Conservation (phyloP, 2,888 invertebrate species). For the Choristoneura rosaceana region DNA sequence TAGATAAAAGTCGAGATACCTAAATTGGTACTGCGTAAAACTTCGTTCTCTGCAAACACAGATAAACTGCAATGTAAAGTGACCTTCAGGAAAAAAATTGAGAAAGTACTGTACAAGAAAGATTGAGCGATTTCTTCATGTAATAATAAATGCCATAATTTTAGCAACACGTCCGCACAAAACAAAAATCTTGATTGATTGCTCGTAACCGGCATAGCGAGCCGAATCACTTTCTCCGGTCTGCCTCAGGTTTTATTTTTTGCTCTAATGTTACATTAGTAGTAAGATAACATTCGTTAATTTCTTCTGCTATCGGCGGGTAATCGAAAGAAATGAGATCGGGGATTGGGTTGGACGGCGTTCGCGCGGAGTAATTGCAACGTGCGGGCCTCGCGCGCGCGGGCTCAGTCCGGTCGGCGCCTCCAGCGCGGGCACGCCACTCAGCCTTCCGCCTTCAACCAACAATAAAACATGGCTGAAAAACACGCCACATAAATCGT, state of each 20-base stretch:
- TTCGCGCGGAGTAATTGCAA: conserved; percentile 68
- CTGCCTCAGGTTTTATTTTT: conserved; percentile 59
- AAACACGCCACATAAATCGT: conserved; percentile 58
- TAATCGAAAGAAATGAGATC: conserved; percentile 77
- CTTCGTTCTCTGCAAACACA: conserved; percentile 2
- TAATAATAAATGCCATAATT: conserved; percentile 44
- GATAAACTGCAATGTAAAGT: conserved; percentile 28
- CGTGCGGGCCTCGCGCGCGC: conserved; percentile 49
- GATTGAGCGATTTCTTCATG: conserved; percentile 47
- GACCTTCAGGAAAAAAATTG: conserved; percentile 43
- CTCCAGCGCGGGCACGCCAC: conserved; percentile 65
- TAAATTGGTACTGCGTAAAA: neutral
- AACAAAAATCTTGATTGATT: conserved; percentile 65
- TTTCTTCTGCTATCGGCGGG: conserved; percentile 68
- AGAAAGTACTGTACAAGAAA: conserved; percentile 45
- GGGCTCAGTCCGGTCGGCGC: conserved; percentile 62
- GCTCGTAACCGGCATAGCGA: conserved; percentile 51
- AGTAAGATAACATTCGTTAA: conserved; percentile 69
- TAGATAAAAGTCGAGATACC: conserved; percentile 1
- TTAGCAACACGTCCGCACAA: conserved; percentile 52
- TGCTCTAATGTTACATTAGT: conserved; percentile 58
- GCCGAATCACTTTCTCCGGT: conserved; percentile 66
- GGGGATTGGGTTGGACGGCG: conserved; percentile 70
- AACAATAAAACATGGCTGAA: conserved; percentile 64
- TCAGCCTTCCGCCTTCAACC: conserved; percentile 49